Conservation (phyloP, 2,888 invertebrate genomes). For the Lucinisca nassula region DNA sequence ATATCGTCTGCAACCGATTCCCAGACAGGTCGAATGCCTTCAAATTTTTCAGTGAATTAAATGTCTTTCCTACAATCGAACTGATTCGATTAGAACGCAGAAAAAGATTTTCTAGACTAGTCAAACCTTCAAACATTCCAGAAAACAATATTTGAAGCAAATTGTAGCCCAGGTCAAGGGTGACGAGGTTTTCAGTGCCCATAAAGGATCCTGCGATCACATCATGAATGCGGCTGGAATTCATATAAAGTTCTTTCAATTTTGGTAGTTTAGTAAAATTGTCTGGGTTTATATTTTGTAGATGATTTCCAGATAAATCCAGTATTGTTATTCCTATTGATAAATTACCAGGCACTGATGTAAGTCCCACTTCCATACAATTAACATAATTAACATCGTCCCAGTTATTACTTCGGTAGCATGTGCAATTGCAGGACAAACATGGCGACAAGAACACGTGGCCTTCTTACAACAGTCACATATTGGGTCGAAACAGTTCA, state of each 20-base stretch:
- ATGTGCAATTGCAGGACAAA: neutral
- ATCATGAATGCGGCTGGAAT: neutral
- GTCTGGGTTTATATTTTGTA: neutral
- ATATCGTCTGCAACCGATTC: conserved; percentile 64
- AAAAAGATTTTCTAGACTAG: conserved; percentile 58
- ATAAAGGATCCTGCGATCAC: conserved; percentile 32
- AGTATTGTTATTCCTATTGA: neutral
- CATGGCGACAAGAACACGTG: too few relatives aligned
- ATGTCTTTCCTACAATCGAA: conserved; percentile 51
- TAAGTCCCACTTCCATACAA: neutral
- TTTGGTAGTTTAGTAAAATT: neutral
- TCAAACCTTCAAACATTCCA: conserved; percentile 70
- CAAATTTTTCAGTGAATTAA: conserved; percentile 61
- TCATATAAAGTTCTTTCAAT: neutral
- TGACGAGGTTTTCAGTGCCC: conserved; percentile 11
- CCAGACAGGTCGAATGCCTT: conserved; percentile 58
- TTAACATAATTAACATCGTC: neutral
- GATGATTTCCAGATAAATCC: neutral
- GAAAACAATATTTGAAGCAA: conserved; percentile 51
- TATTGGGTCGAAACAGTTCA: too few relatives aligned
- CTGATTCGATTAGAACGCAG: conserved; percentile 69
- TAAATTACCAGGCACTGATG: neutral
- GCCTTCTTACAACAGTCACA: too few relatives aligned
- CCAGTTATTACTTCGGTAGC: neutral
- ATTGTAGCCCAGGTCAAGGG: conserved; percentile 44